These are phyloP conservation scores for Spilosoma lubricipeda DNA, from an alignment of 2,888 invertebrate species.

Conservation along the genomic window DNA sequence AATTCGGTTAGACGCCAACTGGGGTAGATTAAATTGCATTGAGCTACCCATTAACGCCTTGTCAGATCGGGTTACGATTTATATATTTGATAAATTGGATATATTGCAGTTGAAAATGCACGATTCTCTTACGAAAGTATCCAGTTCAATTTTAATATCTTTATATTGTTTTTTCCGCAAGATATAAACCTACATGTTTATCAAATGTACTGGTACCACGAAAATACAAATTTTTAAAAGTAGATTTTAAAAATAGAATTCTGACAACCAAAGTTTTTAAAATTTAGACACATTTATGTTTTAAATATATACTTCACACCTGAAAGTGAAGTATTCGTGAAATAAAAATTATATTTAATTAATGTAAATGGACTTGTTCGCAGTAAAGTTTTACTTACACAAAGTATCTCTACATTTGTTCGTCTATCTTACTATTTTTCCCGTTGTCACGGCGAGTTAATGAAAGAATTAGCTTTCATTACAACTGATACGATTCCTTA, in stretches of 20 bases:
- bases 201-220: neutral
- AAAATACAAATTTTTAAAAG: no score
- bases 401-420: slow-evolving; percentile 66
- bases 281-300: no score
- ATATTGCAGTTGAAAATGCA: slow-evolving; percentile 57
- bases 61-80: slow-evolving; percentile 85
- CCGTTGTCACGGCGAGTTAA: slow-evolving; percentile 84
- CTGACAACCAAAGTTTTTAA: no score
- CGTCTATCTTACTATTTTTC: slow-evolving; percentile 78
- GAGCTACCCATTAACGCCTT: slow-evolving; percentile 85
- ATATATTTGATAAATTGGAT: slow-evolving; percentile 82
- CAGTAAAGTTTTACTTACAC: slow-evolving; percentile 43
- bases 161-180: neutral
- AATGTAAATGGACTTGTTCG: slow-evolving; percentile 35
- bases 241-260: no score
- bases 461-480: slow-evolving; percentile 87
- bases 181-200: neutral
- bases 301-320: neutral
- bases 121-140: neutral
- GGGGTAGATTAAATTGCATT: slow-evolving; percentile 86
- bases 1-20: slow-evolving; percentile 74
- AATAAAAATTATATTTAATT: neutral
- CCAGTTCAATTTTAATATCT: neutral
- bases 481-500: slow-evolving; percentile 84
- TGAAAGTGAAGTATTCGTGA: neutral